Percentiles rank a stretch among this genome's conserved stretches.
These are phyloP conservation scores for Mohoua ochrocephala DNA, from an alignment of 2,113 vertebrate genomes.

Conservation along the genomic window DNA sequence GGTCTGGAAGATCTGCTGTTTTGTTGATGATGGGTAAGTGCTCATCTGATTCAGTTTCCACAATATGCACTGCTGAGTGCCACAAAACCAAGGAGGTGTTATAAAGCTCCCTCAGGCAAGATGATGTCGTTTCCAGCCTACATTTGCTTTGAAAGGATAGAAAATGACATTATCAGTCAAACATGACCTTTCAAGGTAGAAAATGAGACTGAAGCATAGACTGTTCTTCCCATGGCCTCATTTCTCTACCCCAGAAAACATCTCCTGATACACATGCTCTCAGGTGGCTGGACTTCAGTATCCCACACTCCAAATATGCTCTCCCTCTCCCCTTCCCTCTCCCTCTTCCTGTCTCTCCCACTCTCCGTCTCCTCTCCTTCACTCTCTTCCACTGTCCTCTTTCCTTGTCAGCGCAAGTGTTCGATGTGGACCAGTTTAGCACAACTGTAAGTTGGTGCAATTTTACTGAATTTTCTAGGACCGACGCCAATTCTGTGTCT, in stretches of 20 bases:
- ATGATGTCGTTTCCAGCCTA: background rate
- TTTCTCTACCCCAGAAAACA: background rate
- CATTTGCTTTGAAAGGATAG: background rate
- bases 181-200: background rate
- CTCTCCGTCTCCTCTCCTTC: too few relatives aligned
- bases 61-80: background rate
- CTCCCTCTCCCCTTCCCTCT: background rate
- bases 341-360: background rate
- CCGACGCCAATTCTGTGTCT: background rate
- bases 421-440: background rate
- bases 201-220: background rate
- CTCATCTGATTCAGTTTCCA: background rate
- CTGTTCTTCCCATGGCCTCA: background rate
- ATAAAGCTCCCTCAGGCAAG: background rate
- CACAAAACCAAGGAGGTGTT: background rate
- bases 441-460: accelerated
- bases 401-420: background rate
- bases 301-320: background rate
- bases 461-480: background rate
- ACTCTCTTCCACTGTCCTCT: too few relatives aligned
- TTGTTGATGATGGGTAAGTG: background rate
- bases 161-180: background rate
- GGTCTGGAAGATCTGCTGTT: background rate
- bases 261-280: background rate
- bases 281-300: background rate